phyloP scores from a whole-genome alignment of 2,113 vertebrate species.

The Zosterops japonicus region DNA sequence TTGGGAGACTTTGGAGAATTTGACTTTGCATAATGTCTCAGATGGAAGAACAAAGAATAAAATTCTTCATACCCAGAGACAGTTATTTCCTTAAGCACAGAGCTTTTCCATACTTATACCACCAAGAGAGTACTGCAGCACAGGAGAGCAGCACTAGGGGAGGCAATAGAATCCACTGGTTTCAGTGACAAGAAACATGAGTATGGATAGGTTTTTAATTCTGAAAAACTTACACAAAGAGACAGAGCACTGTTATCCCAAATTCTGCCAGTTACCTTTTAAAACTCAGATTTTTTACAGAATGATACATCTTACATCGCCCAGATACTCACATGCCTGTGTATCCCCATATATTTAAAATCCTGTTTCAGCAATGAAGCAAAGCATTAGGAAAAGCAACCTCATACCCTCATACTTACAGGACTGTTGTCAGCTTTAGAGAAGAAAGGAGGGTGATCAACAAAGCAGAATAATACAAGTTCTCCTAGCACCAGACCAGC shows the following conservation, averaged over 20 bases:
- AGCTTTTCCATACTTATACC: background rate
- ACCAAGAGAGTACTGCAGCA: background rate
- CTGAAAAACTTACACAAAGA: background rate
- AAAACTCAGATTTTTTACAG: background rate
- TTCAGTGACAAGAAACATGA: background rate
- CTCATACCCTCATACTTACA: slow-evolving; percentile 72
- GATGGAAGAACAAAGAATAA: background rate
- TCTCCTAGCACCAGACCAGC: slow-evolving; percentile 80
- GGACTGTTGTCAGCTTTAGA: slow-evolving; percentile 67
- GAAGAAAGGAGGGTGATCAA: slow-evolving; percentile 82
- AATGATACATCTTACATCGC: background rate
- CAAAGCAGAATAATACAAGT: slow-evolving; percentile 85
- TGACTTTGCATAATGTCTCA: background rate
- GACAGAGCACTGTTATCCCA: background rate
- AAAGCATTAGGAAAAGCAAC: background rate
- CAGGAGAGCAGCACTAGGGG: background rate
- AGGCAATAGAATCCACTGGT: background rate
- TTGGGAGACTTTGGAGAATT: background rate
- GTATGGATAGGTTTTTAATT: background rate
- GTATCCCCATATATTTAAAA: background rate
- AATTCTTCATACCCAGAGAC: background rate
- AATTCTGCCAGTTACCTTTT: background rate
- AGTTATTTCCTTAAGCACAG: background rate
- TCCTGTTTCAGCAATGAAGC: background rate
- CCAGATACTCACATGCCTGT: background rate